Evolutionary conservation across 2,797 vertebrate genomes (phyloP), one percentile per base, ranked within the genome.

Genomic region (Momotus momota): DNA sequence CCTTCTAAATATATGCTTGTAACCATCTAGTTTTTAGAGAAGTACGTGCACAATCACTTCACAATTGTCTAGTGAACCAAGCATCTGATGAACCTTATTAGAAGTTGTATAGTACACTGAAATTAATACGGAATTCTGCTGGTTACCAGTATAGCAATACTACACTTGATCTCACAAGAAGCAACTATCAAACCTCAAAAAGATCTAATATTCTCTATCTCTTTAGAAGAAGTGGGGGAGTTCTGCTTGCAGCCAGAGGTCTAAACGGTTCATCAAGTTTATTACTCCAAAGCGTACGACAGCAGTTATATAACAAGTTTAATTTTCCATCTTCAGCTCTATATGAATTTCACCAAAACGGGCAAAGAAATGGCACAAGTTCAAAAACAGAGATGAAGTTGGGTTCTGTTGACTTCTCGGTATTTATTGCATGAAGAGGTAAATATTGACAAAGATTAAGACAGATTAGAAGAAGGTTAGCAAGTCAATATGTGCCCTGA

Each of bases 401-500:
- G 55, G 27, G 58, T 74, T 93, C 69, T 52, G 66, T 77, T 86
- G 85, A 91, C 69, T 70, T 77, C 82, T 72, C 14, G 0, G 33
- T 81, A 71, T 93, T 96, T 96, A 96, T 94, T 95, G 85, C 88
- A 80, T 52, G 75, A 88, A 79, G 81, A 93, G 43, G 75, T 92
- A 97, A 96, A 97, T 95, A 97, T 95, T 88, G 87, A 87, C 78
- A 95, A 86, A 91, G 91, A 96, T 96, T 94, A 96, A 94, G 86
- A 91, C 80, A 93, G 84, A 93, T 95, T 96, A 96, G 82, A 92
- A 84, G 73, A 79, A 94, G 92, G 88, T 91, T 93, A 86, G 52
- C 82, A 73, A 90, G 90, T 96, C 97, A 92, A 78, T 96, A 94
- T 31, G 33, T 86, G 80, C 94, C 94, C 66, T 79, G 85, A 93